Evolutionary conservation across 2,113 vertebrate genomes (phyloP).

Genomic region (Tachuris rubrigastra): DNA sequence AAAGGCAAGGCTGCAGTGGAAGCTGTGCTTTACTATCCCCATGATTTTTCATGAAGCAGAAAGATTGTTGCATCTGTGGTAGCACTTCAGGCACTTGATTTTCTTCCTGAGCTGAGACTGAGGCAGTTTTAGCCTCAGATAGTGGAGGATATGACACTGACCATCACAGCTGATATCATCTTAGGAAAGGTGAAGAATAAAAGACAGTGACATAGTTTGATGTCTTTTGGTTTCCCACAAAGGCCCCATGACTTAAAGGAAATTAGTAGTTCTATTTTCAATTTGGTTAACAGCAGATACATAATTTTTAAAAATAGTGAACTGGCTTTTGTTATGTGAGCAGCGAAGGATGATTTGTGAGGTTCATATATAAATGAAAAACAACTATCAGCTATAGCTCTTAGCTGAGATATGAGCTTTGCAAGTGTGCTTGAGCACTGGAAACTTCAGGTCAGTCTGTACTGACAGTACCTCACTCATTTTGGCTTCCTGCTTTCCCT

Average conservation of each 20-base stretch:
- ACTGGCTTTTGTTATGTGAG: background rate
- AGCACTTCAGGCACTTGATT: background rate
- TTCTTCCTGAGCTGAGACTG: background rate
- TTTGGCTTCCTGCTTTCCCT: background rate
- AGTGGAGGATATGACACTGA: background rate
- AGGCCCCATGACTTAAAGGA: background rate
- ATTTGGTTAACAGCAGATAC: background rate
- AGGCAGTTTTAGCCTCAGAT: background rate
- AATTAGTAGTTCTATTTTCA: background rate
- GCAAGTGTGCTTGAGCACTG: background rate
- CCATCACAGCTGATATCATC: background rate
- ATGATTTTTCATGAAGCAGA: background rate
- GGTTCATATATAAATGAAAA: background rate
- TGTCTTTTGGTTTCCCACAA: background rate
- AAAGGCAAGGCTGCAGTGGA: background rate
- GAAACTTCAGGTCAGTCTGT: background rate
- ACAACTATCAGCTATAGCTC: background rate
- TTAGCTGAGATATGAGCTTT: background rate
- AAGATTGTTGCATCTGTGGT: background rate
- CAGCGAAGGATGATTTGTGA: background rate
- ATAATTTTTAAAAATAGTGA: background rate
- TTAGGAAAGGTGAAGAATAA: background rate
- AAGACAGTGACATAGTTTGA: background rate
- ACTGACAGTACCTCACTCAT: background rate
- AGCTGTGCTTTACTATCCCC: background rate